Percentiles rank a stretch among this genome's conserved stretches.
Evolutionary conservation across 2,888 invertebrate genomes (phyloP).

Genomic region (Cenopis cana): DNA sequence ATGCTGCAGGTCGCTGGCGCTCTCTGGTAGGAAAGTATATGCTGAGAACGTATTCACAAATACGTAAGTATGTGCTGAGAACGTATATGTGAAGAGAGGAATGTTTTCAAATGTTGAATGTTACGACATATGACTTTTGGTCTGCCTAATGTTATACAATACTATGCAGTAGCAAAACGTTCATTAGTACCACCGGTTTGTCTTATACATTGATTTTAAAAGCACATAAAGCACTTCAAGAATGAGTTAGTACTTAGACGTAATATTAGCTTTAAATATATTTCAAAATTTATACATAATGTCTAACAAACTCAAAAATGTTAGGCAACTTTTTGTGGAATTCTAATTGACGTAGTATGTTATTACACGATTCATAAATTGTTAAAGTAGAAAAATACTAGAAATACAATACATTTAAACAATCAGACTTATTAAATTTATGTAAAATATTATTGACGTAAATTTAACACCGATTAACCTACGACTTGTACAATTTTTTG

Average conservation of each 20-base stretch:
- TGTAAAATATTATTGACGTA: neutral
- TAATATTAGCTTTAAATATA: no score
- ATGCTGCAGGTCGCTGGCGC: conserved; percentile 58
- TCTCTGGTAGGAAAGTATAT: conserved; percentile 14
- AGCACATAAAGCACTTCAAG: neutral
- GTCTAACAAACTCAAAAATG: neutral
- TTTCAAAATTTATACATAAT: neutral
- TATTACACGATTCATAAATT: neutral
- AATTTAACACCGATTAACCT: conserved; percentile 18
- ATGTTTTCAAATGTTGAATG: conserved; percentile 12
- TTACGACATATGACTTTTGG: conserved; percentile 1
- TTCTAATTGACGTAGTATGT: conserved; percentile 5
- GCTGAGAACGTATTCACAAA: neutral
- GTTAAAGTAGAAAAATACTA: neutral
- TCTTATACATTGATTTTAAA: neutral
- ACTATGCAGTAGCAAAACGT: neutral
- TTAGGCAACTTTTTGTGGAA: neutral
- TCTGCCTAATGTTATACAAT: neutral
- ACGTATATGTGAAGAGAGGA: conserved; percentile 9
- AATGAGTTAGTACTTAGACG: no score
- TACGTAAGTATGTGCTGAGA: neutral
- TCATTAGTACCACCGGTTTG: neutral
- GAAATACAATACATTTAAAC: neutral
- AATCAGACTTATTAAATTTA: conserved; percentile 11
- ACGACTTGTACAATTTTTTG: conserved; percentile 6